Base-by-base conservation (phyloP, 2,888 invertebrate species). In the Cremastobaeus sp. region DNA sequence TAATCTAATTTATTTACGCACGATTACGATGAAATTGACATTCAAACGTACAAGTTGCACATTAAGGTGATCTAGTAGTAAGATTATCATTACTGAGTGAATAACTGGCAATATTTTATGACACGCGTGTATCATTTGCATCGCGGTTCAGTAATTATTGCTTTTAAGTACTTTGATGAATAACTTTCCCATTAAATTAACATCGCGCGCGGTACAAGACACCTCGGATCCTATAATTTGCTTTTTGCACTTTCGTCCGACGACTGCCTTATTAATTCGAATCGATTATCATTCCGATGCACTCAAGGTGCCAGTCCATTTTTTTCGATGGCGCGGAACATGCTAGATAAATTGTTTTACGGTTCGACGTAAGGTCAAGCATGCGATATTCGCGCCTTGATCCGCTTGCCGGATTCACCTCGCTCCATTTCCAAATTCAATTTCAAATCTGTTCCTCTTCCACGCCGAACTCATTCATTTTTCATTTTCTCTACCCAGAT, bases 351-450 rank as follows among this genome's bases (percentile, higher is more conserved):
- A 64, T 59, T 32, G 62, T 64, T 39, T 43, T 32, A 9, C 25
- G 14, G 15, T 17, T 55, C 25, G 34, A 43, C 52, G 45, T 71
- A 45, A 71, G 64, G 64, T 59, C 71, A 52, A 1, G 3, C 17
- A 37, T 6, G 48, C 20, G 48, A 60, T 60, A 66, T 65, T 72
- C 65, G 41, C 54, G 43, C 65, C 41, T 70, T 70, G 65, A 59
- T 65, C 74, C 47, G 60, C 52, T 72, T 52, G 39, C 18, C 9
- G 0, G 28, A 5, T 47, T 59, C 34, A 59, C 72, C 72, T 72
- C 30, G 65, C 25, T 37, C 64, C 52, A 65, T 71, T 65, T 71
- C 62, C 71, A 65, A 71, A 71, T 59, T 71, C 47, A 59, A 71
- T 71, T 59, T 65, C 41, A 43, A 48, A 70, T 55, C 20, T 39